phyloP scores from a whole-genome alignment of 1,140 invertebrate species.

The Potamilus streckersoni region DNA sequence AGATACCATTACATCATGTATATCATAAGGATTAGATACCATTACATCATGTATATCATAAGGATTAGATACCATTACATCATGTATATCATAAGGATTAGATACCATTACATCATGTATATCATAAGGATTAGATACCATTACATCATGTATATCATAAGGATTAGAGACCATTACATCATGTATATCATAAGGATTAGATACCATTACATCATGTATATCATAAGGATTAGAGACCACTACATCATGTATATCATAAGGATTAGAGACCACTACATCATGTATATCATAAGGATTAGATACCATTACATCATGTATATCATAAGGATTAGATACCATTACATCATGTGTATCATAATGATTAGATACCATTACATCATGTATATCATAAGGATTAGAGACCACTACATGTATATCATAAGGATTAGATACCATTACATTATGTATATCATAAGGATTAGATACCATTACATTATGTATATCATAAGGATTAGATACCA shows the following conservation, averaged over 20 bases:
- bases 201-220: not conserved
- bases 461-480: not conserved
- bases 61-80: too few species aligned
- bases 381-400: not conserved
- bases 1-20: not conserved
- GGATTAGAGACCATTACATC: too few species aligned
- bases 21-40: not conserved
- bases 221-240: too few species aligned
- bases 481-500: too few species aligned
- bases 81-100: not conserved
- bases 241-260: not conserved
- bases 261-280: not conserved
- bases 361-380: not conserved
- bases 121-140: too few species aligned
- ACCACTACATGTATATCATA: not conserved
- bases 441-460: not conserved
- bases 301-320: not conserved
- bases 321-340: too few species aligned
- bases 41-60: not conserved
- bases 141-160: not conserved
- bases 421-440: too few species aligned
- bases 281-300: not conserved
- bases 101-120: not conserved
- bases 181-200: not conserved
- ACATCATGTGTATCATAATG: not conserved